Conservation (phyloP, 2,113 vertebrate genomes). For the Rhynchopsitta pachyrhyncha region DNA sequence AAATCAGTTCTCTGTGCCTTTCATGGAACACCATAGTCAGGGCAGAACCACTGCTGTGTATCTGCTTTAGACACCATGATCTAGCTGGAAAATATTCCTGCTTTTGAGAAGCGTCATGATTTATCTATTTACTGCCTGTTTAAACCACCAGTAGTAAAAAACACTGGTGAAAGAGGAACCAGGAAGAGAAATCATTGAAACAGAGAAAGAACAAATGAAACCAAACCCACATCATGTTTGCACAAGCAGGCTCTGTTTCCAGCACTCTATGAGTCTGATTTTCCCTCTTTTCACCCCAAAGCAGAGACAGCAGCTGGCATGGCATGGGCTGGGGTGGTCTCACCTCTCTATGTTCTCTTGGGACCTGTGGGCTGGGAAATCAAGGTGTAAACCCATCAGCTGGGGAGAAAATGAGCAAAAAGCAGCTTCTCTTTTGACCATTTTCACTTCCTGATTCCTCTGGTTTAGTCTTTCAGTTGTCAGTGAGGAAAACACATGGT, state of each 20-base stretch:
- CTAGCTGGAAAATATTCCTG: not conserved
- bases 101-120: not conserved
- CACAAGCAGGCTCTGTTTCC: accelerated
- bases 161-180: not conserved
- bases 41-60: not conserved
- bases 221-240: not conserved
- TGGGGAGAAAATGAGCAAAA: not conserved
- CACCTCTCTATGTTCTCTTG: not conserved
- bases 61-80: not conserved
- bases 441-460: not conserved
- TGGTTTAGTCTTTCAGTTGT: not conserved
- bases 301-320: not conserved
- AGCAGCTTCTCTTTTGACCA: not conserved
- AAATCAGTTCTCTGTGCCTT: not conserved
- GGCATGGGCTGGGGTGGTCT: accelerated
- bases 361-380: too few relatives aligned
- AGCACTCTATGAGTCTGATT: not conserved
- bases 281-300: not conserved
- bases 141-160: not conserved
- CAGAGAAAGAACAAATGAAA: not conserved
- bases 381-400: not conserved
- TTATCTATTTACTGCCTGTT: not conserved
- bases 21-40: not conserved
- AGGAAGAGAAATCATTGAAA: not conserved
- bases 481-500: not conserved